phyloP scores from a whole-genome alignment of 2,797 vertebrate species.

The Eutrigla gurnardus region DNA sequence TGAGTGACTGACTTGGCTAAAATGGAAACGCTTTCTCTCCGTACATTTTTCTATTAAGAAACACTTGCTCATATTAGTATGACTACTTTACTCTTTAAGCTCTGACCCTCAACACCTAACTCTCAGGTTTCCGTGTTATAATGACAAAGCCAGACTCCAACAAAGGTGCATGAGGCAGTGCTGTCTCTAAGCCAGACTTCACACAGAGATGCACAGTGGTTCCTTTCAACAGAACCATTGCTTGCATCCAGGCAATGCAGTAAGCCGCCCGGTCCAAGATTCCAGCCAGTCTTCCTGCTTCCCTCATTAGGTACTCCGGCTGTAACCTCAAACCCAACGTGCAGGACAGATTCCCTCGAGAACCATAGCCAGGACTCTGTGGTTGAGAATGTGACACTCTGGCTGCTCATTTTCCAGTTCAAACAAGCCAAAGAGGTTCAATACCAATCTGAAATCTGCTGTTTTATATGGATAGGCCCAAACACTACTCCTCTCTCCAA shows the following conservation, averaged over 20 bases:
- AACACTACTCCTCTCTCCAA: not conserved
- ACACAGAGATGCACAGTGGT: not conserved
- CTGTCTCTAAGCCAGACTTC: slow-evolving; percentile 16
- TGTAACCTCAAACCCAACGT: slow-evolving; percentile 28
- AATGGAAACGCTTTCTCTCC: not conserved
- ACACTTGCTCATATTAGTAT: slow-evolving; percentile 1
- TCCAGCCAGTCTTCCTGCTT: slow-evolving; percentile 61
- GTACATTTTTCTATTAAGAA: not conserved
- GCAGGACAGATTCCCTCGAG: slow-evolving; percentile 38
- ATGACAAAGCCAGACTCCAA: slow-evolving; percentile 16
- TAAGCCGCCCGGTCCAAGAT: slow-evolving; percentile 35
- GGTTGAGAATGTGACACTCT: slow-evolving; percentile 51
- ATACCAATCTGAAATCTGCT: slow-evolving; percentile 11
- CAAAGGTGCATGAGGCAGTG: slow-evolving; percentile 57
- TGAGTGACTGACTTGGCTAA: not conserved
- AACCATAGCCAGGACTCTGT: slow-evolving; percentile 26
- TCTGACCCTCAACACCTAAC: not conserved
- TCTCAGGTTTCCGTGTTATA: not conserved
- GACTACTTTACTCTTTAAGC: not conserved
- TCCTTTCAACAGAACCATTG: slow-evolving; percentile 39
- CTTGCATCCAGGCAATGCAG: slow-evolving; percentile 38
- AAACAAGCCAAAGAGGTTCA: slow-evolving; percentile 41
- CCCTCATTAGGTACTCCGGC: slow-evolving; percentile 48
- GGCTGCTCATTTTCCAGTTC: slow-evolving; percentile 52
- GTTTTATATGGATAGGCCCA: slow-evolving; percentile 12